These are phyloP conservation scores for Takifugu ocellatus DNA, from an alignment of 2,797 vertebrate species.

Conservation along the genomic window DNA sequence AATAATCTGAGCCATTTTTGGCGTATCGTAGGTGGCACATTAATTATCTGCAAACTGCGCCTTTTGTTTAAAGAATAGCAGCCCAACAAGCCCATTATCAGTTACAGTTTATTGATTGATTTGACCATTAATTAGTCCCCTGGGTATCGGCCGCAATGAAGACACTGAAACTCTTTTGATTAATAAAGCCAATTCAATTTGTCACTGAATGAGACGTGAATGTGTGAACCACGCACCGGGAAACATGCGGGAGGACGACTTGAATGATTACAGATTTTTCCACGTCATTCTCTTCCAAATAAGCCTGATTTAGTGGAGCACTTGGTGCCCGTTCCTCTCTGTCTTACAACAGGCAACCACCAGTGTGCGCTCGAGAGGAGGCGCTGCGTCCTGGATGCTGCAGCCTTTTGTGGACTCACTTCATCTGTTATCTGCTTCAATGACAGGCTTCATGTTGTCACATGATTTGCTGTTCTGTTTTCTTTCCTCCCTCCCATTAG, in stretches of 20 bases:
- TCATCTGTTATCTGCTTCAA: slow-evolving; percentile 19
- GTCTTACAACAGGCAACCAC: slow-evolving; percentile 32
- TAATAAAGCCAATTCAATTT: slow-evolving; percentile 1
- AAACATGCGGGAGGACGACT: no score
- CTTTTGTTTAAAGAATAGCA: slow-evolving; percentile 7
- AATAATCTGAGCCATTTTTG: slow-evolving; percentile 4
- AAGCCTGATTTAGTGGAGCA: no score
- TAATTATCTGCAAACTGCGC: slow-evolving; percentile 27
- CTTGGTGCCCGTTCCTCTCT: neutral
- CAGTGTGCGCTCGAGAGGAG: slow-evolving; percentile 56
- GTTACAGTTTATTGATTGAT: slow-evolving; percentile 45
- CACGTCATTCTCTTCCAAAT: no score
- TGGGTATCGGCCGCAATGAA: slow-evolving; percentile 19
- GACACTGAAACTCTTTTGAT: slow-evolving; percentile 27
- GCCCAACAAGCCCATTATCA: slow-evolving; percentile 17
- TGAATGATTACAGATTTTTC: no score
- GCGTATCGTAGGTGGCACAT: slow-evolving; percentile 13
- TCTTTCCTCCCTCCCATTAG: slow-evolving; percentile 47
- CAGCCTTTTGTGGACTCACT: neutral
- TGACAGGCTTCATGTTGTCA: slow-evolving; percentile 54
- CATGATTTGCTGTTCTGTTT: slow-evolving; percentile 59
- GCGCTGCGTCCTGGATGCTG: slow-evolving; percentile 3
- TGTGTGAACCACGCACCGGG: no score
- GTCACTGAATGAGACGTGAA: no score
- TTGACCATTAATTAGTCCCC: slow-evolving; percentile 56